Evolutionary conservation across 2,797 vertebrate genomes (phyloP), one percentile per base, ranked within the genome.

Genomic region (Diplodus sargus): DNA sequence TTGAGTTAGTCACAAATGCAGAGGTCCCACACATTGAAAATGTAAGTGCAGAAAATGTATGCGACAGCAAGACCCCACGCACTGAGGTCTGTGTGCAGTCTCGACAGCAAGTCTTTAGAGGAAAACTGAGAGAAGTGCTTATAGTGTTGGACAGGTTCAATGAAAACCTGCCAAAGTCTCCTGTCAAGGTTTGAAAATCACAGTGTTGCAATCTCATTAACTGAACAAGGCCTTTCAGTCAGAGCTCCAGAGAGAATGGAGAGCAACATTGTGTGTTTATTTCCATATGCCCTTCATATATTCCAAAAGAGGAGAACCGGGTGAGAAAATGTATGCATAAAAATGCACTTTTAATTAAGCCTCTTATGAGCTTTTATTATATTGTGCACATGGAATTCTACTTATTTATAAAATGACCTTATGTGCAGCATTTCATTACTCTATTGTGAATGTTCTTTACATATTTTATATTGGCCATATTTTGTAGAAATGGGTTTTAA

Each of bases 131-230:
- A 75, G 79, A 62, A 83, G 78, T 74, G 84, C 83, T 90, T 78
- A 74, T 82, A 79, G 82, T 79, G 78, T 87, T 89, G 78, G 89
- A 84, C 82, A 88, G 79, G 64, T 77, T 79, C 84, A 85, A 85
- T 66, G 47, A 82, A 77, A 85, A 81, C 60, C 79, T 87, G 89
- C 72, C 86, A 82, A 76, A 85, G 85, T 81, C 81, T 86, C 78
- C 85, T 86, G 87, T 88, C 91, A 86, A 67, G 78, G 83, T 81
- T 83, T 87, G 76, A 87, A 81, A 85, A 90, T 88, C 87, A 76
- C 74, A 76, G 57, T 82, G 84, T 86, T 89, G 79, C 87, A 86
- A 82, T 91, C 87, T 90, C 83, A 89, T 91, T 89, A 88, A 88
- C 78, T 20, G 70, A 89, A 84, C 84, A 76, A 86, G 86, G 80